These are phyloP conservation scores for Bufo gargarizans DNA, from an alignment of 2,113 vertebrate species.

Conservation along the genomic window DNA sequence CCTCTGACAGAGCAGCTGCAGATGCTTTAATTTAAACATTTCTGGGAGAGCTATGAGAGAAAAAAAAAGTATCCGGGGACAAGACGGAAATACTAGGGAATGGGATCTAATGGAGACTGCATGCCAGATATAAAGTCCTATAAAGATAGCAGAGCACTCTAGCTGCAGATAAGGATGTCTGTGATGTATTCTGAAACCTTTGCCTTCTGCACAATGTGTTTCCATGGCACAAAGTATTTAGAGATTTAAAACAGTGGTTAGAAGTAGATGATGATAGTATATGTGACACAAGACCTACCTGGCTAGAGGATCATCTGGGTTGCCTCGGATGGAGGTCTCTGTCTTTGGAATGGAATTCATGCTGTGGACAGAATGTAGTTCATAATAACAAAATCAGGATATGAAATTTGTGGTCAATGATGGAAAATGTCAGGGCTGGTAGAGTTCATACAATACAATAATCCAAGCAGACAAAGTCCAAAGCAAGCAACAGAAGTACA, in stretches of 20 bases:
- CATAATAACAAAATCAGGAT: no score
- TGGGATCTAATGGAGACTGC: rapidly evolving
- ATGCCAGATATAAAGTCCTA: neutral
- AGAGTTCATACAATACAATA: no score
- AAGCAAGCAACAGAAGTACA: no score
- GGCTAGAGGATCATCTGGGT: neutral
- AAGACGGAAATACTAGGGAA: constrained; percentile 50
- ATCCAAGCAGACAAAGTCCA: no score
- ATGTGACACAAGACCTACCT: no score
- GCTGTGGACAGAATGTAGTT: no score
- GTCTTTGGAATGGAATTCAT: no score
- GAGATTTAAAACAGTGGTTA: neutral
- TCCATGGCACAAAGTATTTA: neutral
- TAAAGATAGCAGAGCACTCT: neutral
- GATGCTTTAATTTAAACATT: constrained; percentile 76
- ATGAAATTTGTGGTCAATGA: no score
- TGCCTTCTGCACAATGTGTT: neutral
- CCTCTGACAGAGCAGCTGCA: constrained; percentile 79
- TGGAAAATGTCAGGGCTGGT: no score
- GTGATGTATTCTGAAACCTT: neutral
- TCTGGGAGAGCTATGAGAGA: constrained; percentile 63
- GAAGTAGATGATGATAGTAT: neutral
- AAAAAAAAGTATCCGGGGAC: constrained; percentile 64
- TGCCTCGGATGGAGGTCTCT: no score
- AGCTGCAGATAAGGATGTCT: neutral